phyloP scores from a whole-genome alignment of 2,113 vertebrate species.

The Bubo blakistoni region DNA sequence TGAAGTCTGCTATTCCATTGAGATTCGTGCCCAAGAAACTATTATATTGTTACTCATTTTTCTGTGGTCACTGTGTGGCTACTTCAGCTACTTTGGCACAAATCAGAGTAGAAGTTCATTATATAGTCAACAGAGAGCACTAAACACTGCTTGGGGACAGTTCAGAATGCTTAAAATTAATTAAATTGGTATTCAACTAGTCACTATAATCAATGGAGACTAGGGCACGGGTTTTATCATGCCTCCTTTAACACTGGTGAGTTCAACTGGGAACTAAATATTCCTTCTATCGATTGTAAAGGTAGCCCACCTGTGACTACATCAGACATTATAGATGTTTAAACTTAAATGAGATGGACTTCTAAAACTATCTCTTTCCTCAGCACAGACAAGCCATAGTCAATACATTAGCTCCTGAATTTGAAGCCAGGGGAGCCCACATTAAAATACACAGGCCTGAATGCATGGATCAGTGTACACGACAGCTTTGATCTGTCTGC shows the following conservation, averaged over 20 bases:
- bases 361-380: not conserved
- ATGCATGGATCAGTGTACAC: not conserved
- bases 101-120: not conserved
- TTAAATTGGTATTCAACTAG: conserved; percentile 20
- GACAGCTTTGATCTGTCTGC: not conserved
- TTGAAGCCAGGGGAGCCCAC: not conserved
- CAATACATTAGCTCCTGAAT: not conserved
- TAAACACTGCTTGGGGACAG: not conserved
- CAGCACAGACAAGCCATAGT: not conserved
- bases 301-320: not conserved
- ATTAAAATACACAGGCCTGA: not conserved
- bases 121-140: not conserved
- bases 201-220: conserved; percentile 6
- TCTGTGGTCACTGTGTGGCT: not conserved
- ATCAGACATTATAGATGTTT: not conserved
- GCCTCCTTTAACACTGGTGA: not conserved
- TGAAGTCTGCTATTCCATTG: not conserved
- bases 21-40: not conserved
- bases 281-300: not conserved
- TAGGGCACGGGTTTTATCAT: not conserved
- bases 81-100: not conserved
- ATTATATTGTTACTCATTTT: not conserved
- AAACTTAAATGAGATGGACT: not conserved
- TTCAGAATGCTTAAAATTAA: conserved; percentile 22
- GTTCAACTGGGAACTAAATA: not conserved